Evolutionary conservation across 1,140 invertebrate genomes (phyloP), one percentile per base, ranked within the genome.

Genomic region (Zaprionus camerounensis): DNA sequence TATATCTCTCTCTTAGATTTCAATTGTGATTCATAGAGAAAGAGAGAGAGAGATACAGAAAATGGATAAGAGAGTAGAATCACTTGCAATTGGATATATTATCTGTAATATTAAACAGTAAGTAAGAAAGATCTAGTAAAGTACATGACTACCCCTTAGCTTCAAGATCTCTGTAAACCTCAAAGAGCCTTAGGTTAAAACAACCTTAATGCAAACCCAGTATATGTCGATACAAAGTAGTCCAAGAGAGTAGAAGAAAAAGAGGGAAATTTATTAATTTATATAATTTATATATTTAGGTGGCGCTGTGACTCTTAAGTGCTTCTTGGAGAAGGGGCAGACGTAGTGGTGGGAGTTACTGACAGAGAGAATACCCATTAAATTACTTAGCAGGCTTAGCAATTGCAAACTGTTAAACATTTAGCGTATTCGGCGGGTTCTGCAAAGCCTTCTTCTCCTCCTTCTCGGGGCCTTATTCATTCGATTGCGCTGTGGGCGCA

Each of bases 361-460:
- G 20, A 12, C 9, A 24, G 22, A 24, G 61, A 12, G 55, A 38
- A 49, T 15, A 59, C 15, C 20, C 56, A 68, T 58, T 31, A 68
- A 58, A 12, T 38, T 22, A 56, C 51, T 57, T 41, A 15, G 38
- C n/a, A 49, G 41, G 20, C 20, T 49, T 17, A 49, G 44, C n/a
- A 17, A 49, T 49, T 51, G 46, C 46, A 24, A 73, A 73, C 49
- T 68, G 46, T 62, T 56, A 11, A 34, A 11, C 9, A 34, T 69
- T 3, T 7, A 15, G 20, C 20, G 20, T 15, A 31, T 44, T 28
- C 53, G 12, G 24, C 31, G 17, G 20, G 20, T 20, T 62, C n/a
- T 58, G 65, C 38, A 34, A 41, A 36, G 36, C 28, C 20, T 67
- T 34, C 31, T 34, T 34, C 31, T 34, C 31, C 31, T 34, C n/a